Evolutionary conservation across 1,140 invertebrate species (phyloP), one percentile per base, ranked within the genome.

Genomic region (Anastrepha obliqua): DNA sequence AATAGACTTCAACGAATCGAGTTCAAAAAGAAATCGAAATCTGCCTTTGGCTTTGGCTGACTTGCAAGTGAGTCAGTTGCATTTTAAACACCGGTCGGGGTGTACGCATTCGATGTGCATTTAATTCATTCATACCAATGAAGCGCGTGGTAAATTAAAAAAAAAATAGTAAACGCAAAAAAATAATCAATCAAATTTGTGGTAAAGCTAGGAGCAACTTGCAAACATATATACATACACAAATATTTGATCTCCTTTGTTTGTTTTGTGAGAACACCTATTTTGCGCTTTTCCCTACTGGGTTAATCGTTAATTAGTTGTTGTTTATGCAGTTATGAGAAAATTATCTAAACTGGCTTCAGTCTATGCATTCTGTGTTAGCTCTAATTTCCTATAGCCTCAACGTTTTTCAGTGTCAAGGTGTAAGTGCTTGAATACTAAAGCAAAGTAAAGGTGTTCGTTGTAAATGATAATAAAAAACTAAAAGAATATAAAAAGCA

Each of bases 21-120:
- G n/a, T 81, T 81, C 74, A 55, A 81, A 81, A 81, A 81, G 74
- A 47, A 81, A 81, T n/a, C n/a, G 74, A 81, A 81, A 81, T 55
- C 2, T 81, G 74, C 74, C 74, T 55, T 20, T 81, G 7, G 47
- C 47, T 81, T 81, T 81, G 74, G 74, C 47, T 81, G 74, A 81
- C 47, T 55, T 11, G 74, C 44, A 81, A 51, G 17, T 81, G 74
- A 81, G 47, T 81, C 74, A 81, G 74, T 81, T 81, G 47, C 74
- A 55, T 55, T 81, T 55, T 29, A 81, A 81, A 81, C 74, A 81
- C 44, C 74, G 74, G 74, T 81, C 74, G 47, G 74, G 6, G 17
- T 81, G 47, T 81, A 81, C 74, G 74, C 47, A 81, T 55, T n/a
- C 44, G 44, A 7, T 47, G 17, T 4, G 15, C 47, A 15, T 20